Evolutionary conservation across 2,113 vertebrate species (phyloP), one percentile per base, ranked within the genome.

Genomic region (Xyliphius kryptos): DNA sequence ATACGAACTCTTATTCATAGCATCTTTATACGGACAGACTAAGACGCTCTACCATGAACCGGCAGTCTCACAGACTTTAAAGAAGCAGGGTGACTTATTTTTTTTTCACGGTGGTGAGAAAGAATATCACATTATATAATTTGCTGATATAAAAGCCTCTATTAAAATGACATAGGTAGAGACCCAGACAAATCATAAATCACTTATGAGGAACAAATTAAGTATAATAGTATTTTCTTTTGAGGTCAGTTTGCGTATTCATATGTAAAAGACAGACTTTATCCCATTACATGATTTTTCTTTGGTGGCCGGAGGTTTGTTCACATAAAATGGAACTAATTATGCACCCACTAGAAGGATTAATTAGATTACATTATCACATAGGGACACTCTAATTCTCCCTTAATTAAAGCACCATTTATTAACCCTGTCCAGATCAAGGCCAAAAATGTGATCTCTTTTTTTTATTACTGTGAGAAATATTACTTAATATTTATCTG

Each of bases 1-100:
- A 79, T 81, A 49, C 79, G 75, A 72, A 69, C 74, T 69, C 77
- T 81, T 81, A 84, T 83, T 83, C 70, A 81, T 69, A 68, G 82
- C 72, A 77, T 81, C 77, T 74, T 76, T 74, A 80, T 52, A 77
- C 22, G 64, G 62, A 58, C 52, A 78, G 53, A 51, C 19, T 61
- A 41, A 65, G 55, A 73, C 57, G 54, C 68, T 71, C 63, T 46
- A 15, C 14, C 43, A 46, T 46, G 14, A 46, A 37, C 64, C 64
- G 20, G 14, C 26, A 40, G 40, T 17, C 14, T 60, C 71, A 22
- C 70, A 70, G 56, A 71, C 56, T 56, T 52, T 60, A 64, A 49
- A 68, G 65, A 17, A 50, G 21, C 43, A 22, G 36, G 13, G 40
- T 21, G 12, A 62, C 16, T 16, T 19, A 46, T 63, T 54, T 44